phyloP scores from a whole-genome alignment of 2,113 vertebrate genomes.

The Elephantulus edwardii region DNA sequence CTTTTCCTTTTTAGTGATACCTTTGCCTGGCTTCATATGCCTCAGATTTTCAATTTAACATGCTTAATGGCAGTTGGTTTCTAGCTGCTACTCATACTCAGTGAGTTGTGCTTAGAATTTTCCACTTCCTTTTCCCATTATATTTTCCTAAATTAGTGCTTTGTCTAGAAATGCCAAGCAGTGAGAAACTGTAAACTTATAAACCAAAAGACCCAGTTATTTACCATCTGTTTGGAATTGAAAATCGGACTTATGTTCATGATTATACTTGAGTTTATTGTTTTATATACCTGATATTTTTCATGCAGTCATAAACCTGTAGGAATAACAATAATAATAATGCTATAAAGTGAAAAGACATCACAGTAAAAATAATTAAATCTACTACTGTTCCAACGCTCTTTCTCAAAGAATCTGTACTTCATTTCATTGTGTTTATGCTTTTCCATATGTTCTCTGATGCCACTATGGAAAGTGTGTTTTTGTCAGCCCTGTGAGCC shows the following conservation, averaged over 20 bases:
- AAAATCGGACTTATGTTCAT: conserved; percentile 61
- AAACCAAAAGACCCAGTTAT: conserved; percentile 32
- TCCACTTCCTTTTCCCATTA: neutral
- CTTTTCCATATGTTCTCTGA: neutral
- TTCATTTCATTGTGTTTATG: conserved; percentile 28
- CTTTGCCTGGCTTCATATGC: too few species aligned
- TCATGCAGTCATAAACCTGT: conserved; percentile 24
- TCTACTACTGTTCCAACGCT: conserved; percentile 1
- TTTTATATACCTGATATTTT: conserved; percentile 39
- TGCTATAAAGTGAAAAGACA: conserved; percentile 20
- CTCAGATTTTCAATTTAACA: too few species aligned
- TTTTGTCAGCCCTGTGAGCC: neutral
- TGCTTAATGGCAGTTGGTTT: too few species aligned
- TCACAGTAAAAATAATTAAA: conserved; percentile 7
- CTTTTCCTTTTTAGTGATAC: too few species aligned
- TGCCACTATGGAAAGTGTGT: neutral
- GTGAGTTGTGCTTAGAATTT: neutral
- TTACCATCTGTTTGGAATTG: conserved; percentile 63
- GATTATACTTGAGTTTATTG: conserved; percentile 57
- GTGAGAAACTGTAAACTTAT: conserved; percentile 16
- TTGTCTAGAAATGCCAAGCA: conserved; percentile 30
- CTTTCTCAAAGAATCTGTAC: conserved; percentile 2
- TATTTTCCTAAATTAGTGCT: conserved; percentile 32
- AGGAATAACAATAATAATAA: neutral
- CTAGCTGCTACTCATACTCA: too few species aligned